These are phyloP conservation scores for Cylas formicarius DNA, from an alignment of 1,140 invertebrate species.

Conservation along the genomic window DNA sequence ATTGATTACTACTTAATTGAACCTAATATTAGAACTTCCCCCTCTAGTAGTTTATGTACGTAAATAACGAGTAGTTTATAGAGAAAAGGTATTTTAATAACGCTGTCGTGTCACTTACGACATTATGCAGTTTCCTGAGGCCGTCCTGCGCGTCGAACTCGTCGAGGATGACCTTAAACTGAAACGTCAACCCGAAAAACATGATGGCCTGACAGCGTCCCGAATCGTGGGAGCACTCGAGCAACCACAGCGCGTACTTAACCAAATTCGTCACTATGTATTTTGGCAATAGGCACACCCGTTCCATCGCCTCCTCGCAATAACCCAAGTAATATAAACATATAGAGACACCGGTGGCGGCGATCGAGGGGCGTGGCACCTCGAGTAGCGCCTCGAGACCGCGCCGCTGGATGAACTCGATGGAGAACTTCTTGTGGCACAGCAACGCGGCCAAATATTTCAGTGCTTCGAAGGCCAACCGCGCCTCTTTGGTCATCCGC, in stretches of 20 bases:
- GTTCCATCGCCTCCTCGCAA: conserved; percentile 95
- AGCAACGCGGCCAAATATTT: conserved; percentile 88
- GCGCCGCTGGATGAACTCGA: conserved; percentile 84
- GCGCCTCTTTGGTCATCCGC: conserved; percentile 77
- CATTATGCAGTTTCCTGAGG: conserved; percentile 86
- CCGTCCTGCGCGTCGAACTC: conserved; percentile 89
- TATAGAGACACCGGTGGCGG: conserved; percentile 91
- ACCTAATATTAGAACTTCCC: too few species aligned
- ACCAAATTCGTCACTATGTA: conserved; percentile 71
- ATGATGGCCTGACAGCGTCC: conserved; percentile 93
- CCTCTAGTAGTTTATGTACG: not conserved
- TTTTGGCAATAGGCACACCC: conserved; percentile 79
- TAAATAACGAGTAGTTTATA: too few species aligned
- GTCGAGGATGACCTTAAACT: conserved; percentile 84
- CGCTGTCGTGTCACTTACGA: conserved; percentile 54
- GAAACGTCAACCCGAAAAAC: conserved; percentile 92
- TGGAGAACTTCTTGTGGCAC: conserved; percentile 95
- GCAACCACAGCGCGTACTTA: conserved; percentile 82
- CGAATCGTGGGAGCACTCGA: conserved; percentile 94
- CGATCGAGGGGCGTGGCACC: conserved; percentile 85
- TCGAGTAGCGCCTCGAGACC: conserved; percentile 79
- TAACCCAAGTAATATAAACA: conserved; percentile 95
- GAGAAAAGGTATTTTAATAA: too few species aligned
- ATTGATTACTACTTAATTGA: too few species aligned
- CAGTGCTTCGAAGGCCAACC: conserved; percentile 89